Base-by-base conservation (phyloP, 1,140 invertebrate species). In the Delia radicum region DNA sequence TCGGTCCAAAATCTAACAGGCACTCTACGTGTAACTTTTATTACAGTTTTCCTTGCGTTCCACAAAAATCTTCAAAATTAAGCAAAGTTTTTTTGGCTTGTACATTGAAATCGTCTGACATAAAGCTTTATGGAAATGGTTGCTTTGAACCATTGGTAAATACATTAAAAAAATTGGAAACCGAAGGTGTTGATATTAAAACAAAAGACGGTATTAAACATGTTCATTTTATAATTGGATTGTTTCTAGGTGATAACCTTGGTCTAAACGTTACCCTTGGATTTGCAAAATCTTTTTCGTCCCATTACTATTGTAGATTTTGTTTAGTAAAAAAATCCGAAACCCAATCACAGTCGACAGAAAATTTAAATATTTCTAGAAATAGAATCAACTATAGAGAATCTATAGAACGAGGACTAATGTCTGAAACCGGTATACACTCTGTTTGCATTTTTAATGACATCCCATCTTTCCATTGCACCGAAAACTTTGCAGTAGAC, bases 401-500 rank as follows among this genome's bases (percentile, higher is more conserved):
- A 27, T 27, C 26, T 15, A 65, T 65, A 29, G 26, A 65, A 8
- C 12, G 26, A 65, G 63, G 7, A 15, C 63, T 29, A 65, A 48
- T 48, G 46, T 48, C 46, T 46, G 15, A 48, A 48, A 48, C 8
- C 18, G 80, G 78, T 12, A 21, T 77, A 37, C 79, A 78, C 71
- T 67, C 77, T 74, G 26, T 77, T 15, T 81, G 78, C 37, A 33
- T 74, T 10, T 74, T 79, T 37, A 75, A 81, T 75, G 26, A 74
- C 27, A 33, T 79, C 26, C 42, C 46, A 15, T 26, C 74, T 72
- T 83, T 80, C 79, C 80, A 84, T 78, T 69, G 82, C 15, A 79
- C 77, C 33, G 67, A 77, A 74, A 83, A 83, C 55, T 48, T 78
- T 28, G 74, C 61, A 26, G 77, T 79, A 62, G 82, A 84, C 78